These are phyloP conservation scores for Chloromyia formosa DNA, from an alignment of 2,888 invertebrate genomes.

Conservation along the genomic window DNA sequence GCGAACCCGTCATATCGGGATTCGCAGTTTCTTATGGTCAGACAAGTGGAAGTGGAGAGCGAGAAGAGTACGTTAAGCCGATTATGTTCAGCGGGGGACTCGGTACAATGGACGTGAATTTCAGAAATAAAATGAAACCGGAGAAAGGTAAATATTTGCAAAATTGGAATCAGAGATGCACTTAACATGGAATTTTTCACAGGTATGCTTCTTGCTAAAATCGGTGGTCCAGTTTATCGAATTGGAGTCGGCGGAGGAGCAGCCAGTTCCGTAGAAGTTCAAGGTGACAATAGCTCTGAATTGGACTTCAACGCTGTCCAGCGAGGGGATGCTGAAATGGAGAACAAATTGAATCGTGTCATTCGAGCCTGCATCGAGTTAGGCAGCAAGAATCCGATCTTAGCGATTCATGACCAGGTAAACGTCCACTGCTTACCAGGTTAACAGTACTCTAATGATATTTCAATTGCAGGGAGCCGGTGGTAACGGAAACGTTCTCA, in stretches of 20 bases:
- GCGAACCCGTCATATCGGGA: slow-evolving; percentile 92
- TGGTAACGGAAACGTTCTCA: slow-evolving; percentile 97
- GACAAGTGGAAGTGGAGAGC: slow-evolving; percentile 69
- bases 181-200: not conserved
- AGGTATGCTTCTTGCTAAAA: slow-evolving; percentile 91
- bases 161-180: slow-evolving; percentile 7
- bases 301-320: slow-evolving; percentile 98
- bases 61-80: slow-evolving; percentile 96
- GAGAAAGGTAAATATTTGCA: slow-evolving; percentile 69
- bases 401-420: slow-evolving; percentile 92
- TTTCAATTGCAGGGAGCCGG: slow-evolving; percentile 79
- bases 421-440: not conserved
- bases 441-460: not conserved
- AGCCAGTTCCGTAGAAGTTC: slow-evolving; percentile 94
- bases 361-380: slow-evolving; percentile 92
- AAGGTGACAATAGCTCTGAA: slow-evolving; percentile 85
- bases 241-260: slow-evolving; percentile 99
- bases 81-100: slow-evolving; percentile 99
- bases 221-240: slow-evolving; percentile 96
- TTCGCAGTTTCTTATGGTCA: slow-evolving; percentile 92
- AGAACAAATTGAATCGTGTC: slow-evolving; percentile 93
- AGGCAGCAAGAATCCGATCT: slow-evolving; percentile 83
- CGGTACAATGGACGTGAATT: slow-evolving; percentile 85
- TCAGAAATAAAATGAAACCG: slow-evolving; percentile 81
- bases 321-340: slow-evolving; percentile 95